Evolutionary conservation across 2,888 invertebrate species (phyloP), one percentile per base, ranked within the genome.

Genomic region (Papilio elwesi): DNA sequence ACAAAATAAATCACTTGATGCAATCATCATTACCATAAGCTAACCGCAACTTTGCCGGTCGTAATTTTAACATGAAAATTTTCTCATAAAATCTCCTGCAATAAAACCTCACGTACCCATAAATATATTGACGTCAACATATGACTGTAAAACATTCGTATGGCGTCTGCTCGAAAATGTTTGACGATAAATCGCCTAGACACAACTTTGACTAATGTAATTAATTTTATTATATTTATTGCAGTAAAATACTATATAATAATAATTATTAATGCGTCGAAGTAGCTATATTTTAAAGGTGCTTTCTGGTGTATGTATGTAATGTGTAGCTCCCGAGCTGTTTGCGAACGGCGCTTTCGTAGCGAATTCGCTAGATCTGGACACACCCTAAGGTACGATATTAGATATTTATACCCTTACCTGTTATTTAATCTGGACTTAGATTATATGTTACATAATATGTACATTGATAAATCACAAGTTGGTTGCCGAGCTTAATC

Each of bases 61-160:
- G 38, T 57, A 57, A 57, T 38, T 57, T 57, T 36, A 38, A 57
- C 16, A 57, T 57, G 38, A 38, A 57, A 38, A 13, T 13, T 57
- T 57, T 36, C 57, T 57, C 38, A 38, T 57, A 57, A 57, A 57
- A 57, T 38, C 57, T 8, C 2, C n/a, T 57, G 38, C 38, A 57
- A 57, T 57, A 57, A 57, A 57, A 57, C 5, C 38, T 57, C 13
- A 38, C 57, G 55, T 36, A 12, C 26, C 11, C 55, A 57, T 57
- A 57, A 57, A 57, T 38, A 57, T 57, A 36, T 57, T 57, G 13
- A 57, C 13, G 38, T 36, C 13, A 57, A 36, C 26, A 26, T 26
- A 55, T 26, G 13, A 9, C 43, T 43, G 43, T 43, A 43, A 9
- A 43, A 6, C 6, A 43, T 43, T 36, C 12, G 10, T 13, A 57